phyloP scores from a whole-genome alignment of 37 sponge, comb jelly and placozoan genomes.

The Diacarnus erythraeanus region DNA sequence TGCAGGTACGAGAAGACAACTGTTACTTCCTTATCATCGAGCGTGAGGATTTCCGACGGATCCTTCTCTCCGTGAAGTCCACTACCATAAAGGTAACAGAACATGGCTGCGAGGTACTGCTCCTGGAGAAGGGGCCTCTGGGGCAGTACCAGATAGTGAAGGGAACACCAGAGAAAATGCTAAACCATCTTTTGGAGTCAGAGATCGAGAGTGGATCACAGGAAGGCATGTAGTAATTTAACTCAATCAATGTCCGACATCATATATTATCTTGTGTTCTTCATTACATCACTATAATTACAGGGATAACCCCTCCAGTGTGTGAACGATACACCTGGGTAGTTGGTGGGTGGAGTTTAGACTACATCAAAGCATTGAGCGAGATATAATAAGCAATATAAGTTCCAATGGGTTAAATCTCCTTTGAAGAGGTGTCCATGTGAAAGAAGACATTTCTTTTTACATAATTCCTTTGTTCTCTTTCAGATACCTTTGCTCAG shows the following conservation, averaged over 20 bases:
- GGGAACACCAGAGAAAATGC: slow-evolving; percentile 83
- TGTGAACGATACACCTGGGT: too few relatives aligned
- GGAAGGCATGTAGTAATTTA: slow-evolving; percentile 38
- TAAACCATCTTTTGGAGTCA: slow-evolving; percentile 75
- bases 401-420: too few relatives aligned
- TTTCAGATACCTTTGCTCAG: slow-evolving; percentile 56
- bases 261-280: not conserved
- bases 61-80: slow-evolving; percentile 75
- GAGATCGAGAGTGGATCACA: slow-evolving; percentile 35
- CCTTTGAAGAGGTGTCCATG: too few relatives aligned
- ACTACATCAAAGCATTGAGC: too few relatives aligned
- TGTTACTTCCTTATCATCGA: slow-evolving; percentile 74
- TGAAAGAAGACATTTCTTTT: too few relatives aligned
- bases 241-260: not conserved
- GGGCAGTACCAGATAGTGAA: slow-evolving; percentile 68
- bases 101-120: slow-evolving; percentile 76
- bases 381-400: too few relatives aligned
- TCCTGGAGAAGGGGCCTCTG: slow-evolving; percentile 62
- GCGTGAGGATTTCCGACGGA: slow-evolving; percentile 78
- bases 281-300: too few relatives aligned
- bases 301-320: too few relatives aligned
- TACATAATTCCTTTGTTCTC: not conserved
- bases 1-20: slow-evolving; percentile 61
- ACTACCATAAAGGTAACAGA: slow-evolving; percentile 73
- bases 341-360: too few relatives aligned